These are phyloP conservation scores for Orthonyx spaldingii DNA, from an alignment of 2,113 vertebrate genomes.

Conservation along the genomic window DNA sequence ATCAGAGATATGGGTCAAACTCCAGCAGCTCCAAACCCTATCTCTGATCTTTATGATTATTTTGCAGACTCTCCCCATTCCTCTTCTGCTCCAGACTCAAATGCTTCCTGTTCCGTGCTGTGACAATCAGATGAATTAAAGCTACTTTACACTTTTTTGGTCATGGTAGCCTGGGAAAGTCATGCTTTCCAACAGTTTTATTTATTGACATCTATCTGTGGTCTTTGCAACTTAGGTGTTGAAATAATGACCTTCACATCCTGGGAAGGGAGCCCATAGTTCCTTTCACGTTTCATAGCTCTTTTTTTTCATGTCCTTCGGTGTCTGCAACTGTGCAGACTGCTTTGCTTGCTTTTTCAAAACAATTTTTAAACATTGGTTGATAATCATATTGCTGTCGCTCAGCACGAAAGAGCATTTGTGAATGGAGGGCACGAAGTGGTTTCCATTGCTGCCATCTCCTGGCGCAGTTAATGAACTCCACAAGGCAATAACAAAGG, in stretches of 20 bases:
- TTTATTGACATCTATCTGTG: background rate
- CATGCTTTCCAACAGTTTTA: background rate
- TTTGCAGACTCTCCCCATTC: background rate
- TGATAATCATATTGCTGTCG: background rate
- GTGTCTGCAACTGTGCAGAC: background rate
- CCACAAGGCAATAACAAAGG: background rate
- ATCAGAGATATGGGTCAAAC: background rate
- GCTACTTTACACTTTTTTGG: background rate
- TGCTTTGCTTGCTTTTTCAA: background rate
- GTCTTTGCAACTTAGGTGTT: background rate
- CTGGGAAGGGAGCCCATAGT: background rate
- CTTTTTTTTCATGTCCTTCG: background rate
- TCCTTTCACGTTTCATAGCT: background rate
- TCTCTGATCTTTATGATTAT: background rate
- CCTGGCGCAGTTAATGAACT: slow-evolving; percentile 23
- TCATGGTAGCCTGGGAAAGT: background rate
- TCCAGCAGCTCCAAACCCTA: background rate
- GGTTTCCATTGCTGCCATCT: slow-evolving; percentile 57
- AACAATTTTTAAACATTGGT: background rate
- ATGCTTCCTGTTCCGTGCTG: background rate
- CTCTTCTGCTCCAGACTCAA: background rate
- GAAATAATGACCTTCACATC: background rate
- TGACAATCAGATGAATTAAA: background rate
- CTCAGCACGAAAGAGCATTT: background rate
- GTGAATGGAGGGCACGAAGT: background rate